Conservation (phyloP, 2,113 vertebrate species). For the Heptranchias perlo region DNA sequence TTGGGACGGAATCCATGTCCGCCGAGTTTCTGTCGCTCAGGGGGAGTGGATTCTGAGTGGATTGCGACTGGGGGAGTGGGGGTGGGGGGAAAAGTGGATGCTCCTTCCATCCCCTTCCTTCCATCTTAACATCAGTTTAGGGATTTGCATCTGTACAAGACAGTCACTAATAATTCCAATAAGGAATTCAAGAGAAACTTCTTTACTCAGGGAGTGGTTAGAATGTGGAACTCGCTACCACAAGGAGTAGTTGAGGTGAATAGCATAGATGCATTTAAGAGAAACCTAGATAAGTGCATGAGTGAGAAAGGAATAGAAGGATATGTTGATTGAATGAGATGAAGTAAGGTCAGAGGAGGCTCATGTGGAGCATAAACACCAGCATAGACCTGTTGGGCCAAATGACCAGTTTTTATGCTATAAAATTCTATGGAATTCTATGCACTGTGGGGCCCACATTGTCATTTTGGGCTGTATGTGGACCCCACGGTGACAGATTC, state of each 20-base stretch:
- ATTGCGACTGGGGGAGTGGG: too few relatives aligned
- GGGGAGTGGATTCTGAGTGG: neutral
- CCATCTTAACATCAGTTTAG: neutral
- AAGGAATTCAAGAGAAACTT: too few relatives aligned
- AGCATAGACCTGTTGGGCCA: neutral
- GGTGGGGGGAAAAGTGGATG: neutral
- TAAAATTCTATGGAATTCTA: neutral
- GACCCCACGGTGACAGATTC: neutral
- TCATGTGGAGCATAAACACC: neutral
- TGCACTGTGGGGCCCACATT: neutral
- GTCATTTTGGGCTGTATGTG: neutral
- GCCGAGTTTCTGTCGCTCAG: neutral
- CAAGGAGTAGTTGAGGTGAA: too few relatives aligned
- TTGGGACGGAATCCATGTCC: neutral
- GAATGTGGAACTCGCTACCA: too few relatives aligned
- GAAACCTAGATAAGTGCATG: too few relatives aligned
- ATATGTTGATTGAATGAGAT: neutral
- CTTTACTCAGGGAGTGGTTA: too few relatives aligned
- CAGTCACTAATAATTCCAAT: too few relatives aligned
- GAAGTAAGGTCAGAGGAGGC: neutral
- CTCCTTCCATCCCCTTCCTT: neutral
- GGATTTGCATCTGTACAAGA: neutral
- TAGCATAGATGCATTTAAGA: too few relatives aligned
- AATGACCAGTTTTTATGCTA: neutral
- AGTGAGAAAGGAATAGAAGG: neutral